Evolutionary conservation across 2,888 invertebrate species (phyloP), one percentile per base, ranked within the genome.

Genomic region (Plutella xylostella): DNA sequence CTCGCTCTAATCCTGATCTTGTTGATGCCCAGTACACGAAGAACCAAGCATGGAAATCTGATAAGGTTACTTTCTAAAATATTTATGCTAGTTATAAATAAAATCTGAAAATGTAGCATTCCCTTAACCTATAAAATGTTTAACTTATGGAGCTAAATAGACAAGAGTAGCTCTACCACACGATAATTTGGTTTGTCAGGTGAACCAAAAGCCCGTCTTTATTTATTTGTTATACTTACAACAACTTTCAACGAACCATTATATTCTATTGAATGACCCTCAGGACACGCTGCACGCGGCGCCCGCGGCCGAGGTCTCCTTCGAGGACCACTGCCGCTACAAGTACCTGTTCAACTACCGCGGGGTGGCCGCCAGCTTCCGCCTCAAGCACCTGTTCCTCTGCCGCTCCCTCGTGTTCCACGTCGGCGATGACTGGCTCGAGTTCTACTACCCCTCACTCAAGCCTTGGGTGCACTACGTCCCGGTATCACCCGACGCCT

Each of bases 31-130:
- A 92, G 53, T 98, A 97, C 66, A 98, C 98, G 0, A 98, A 97
- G 76, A 98, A 98, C 75, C 98, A 98, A 80, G 98, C 97, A 0
- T 98, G 97, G 97, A 97, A 94, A 76, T 97, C 97, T 4, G 91
- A 92, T 52, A 89, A 87, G 58, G 94, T 92, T n/a, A 12, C n/a
- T 12, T 15, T 25, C 5, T 25, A 7, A 25, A 25, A 7, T 25
- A 5, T 25, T 5, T 25, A 25, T 25, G 14, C 30, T n/a, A 30
- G n/a, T 12, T n/a, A 12, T 30, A 30, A n/a, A n/a, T n/a, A n/a
- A n/a, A n/a, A n/a, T n/a, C n/a, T n/a, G n/a, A n/a, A n/a, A n/a
- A n/a, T n/a, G n/a, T n/a, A n/a, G n/a, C n/a, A n/a, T n/a, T n/a
- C n/a, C n/a, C n/a, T n/a, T n/a, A n/a, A n/a, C n/a, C n/a, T n/a